These are phyloP conservation scores for Seriola dumerili DNA, from an alignment of 2,113 vertebrate species.

Conservation along the genomic window DNA sequence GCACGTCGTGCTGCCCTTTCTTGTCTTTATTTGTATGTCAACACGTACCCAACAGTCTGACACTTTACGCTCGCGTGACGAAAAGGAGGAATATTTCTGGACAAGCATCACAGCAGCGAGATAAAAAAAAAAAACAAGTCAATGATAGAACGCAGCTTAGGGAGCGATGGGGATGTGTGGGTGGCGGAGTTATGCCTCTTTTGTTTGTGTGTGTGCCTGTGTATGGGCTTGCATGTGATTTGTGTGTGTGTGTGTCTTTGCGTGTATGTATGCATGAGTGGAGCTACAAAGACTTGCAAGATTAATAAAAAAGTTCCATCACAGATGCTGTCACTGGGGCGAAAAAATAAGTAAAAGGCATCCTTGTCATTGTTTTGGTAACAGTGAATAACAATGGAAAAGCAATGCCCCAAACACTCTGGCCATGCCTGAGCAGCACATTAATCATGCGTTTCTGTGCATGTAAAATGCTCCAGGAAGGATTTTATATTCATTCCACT, in stretches of 20 bases:
- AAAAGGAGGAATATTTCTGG: conserved; percentile 50
- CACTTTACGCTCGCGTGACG: conserved; percentile 16
- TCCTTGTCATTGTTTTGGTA: conserved; percentile 65
- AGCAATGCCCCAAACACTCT: conserved; percentile 41
- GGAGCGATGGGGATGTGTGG: conserved; percentile 20
- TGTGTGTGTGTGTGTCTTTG: neutral
- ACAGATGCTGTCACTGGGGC: conserved; percentile 53
- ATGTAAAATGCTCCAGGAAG: conserved; percentile 65
- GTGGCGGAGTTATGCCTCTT: neutral
- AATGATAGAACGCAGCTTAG: conserved; percentile 24
- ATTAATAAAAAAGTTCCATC: conserved; percentile 67
- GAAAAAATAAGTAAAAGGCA: conserved; percentile 58
- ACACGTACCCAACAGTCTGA: conserved; percentile 3
- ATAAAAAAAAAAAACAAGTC: conserved; percentile 21
- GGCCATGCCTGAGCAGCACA: conserved; percentile 59
- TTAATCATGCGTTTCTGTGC: conserved; percentile 71
- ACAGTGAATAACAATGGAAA: conserved; percentile 60
- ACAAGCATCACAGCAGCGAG: conserved; percentile 9
- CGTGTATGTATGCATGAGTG: neutral
- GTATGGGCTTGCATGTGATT: conserved; percentile 2
- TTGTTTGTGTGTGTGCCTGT: conserved; percentile 18
- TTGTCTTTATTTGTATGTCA: conserved; percentile 41
- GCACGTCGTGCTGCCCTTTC: neutral
- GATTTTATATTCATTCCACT: conserved; percentile 72
- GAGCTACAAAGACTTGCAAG: conserved; percentile 29